Percentiles rank a stretch among this genome's conserved stretches.
phyloP scores from a whole-genome alignment of 2,888 invertebrate species.

The Drosophila mayaguana region DNA sequence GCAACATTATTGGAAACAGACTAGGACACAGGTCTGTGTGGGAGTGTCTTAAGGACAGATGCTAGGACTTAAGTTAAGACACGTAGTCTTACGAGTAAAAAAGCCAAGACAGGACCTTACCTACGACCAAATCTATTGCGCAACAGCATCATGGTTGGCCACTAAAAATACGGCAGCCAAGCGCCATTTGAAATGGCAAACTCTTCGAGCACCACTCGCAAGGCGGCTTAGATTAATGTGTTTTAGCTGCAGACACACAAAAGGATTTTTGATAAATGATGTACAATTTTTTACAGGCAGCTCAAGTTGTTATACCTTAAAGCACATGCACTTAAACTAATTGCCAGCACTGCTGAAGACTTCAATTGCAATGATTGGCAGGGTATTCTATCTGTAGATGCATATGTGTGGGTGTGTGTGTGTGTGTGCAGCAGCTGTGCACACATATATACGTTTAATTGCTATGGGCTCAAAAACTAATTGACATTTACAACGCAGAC shows the following conservation, averaged over 20 bases:
- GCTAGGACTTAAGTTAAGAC: constrained; percentile 9
- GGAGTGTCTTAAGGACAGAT: constrained; percentile 21
- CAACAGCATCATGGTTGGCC: constrained; percentile 3
- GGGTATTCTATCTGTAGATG: background rate
- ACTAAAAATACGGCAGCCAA: background rate
- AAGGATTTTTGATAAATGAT: constrained; percentile 79
- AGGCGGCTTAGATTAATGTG: constrained; percentile 69
- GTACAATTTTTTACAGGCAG: constrained; percentile 37
- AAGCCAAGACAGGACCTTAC: constrained; percentile 44
- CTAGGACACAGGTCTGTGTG: constrained; percentile 32
- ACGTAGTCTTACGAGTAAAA: constrained; percentile 7
- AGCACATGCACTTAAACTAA: constrained; percentile 54
- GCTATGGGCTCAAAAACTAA: constrained; percentile 62
- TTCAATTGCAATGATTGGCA: constrained; percentile 44
- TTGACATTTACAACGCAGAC: constrained; percentile 68
- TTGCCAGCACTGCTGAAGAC: constrained; percentile 40
- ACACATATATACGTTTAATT: constrained; percentile 58
- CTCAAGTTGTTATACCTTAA: constrained; percentile 35
- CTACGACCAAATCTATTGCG: constrained; percentile 52
- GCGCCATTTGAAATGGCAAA: background rate
- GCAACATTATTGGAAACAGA: constrained; percentile 57
- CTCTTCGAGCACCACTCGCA: constrained; percentile 20
- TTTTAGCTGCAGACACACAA: constrained; percentile 55
- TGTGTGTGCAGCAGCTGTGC: constrained; percentile 27
- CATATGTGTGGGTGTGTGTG: no score